phyloP scores from a whole-genome alignment of 2,113 vertebrate genomes.

The Neolamprologus fasciatus region DNA sequence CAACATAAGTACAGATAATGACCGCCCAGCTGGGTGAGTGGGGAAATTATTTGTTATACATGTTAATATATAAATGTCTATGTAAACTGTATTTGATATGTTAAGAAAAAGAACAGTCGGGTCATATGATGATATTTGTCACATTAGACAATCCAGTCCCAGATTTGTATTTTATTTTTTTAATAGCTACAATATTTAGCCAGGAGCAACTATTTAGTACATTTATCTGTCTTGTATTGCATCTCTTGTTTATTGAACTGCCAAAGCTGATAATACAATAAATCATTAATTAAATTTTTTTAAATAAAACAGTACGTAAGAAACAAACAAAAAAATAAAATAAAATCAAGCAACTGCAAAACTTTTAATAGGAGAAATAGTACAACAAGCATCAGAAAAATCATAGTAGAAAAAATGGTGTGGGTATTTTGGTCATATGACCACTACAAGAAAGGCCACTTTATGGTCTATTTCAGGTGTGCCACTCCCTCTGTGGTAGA shows the following conservation, averaged over 20 bases:
- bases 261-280: background rate
- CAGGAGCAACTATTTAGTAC: background rate
- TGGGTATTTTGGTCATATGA: conserved; percentile 26
- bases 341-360: background rate
- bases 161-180: background rate
- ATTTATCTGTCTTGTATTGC: background rate
- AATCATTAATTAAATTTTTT: background rate
- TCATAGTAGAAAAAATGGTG: background rate
- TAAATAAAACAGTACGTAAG: fast-evolving
- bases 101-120: background rate
- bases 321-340: background rate
- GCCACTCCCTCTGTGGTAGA: conserved; percentile 37
- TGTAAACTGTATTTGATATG: background rate
- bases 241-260: background rate
- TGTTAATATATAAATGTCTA: background rate
- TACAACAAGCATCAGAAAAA: background rate
- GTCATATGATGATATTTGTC: background rate
- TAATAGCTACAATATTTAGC: background rate
- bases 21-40: background rate
- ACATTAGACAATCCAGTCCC: background rate
- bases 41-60: background rate
- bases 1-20: background rate
- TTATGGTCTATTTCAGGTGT: conserved; percentile 43
- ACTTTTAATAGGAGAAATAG: background rate
- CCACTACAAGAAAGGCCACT: conserved; percentile 13